Percentiles rank a stretch among this genome's conserved stretches.
phyloP scores from a whole-genome alignment of 2,888 invertebrate genomes.

The Diaprepes abbreviatus region DNA sequence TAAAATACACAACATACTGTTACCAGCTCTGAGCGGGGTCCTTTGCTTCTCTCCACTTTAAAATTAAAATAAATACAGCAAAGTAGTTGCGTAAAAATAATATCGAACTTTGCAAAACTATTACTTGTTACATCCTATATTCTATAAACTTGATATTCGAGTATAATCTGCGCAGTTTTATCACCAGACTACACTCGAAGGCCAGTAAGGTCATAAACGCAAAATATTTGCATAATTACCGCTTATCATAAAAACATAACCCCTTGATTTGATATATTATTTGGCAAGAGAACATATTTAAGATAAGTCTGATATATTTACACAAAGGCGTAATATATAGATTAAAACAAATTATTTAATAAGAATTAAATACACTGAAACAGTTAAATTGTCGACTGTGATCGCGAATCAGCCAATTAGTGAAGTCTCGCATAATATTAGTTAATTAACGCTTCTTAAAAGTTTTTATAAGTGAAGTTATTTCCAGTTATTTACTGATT shows the following conservation, averaged over 20 bases:
- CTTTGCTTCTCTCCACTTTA: no score
- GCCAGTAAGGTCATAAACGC: slow-evolving; percentile 13
- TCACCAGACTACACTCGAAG: not conserved
- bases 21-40: no score
- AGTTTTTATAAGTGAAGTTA: not conserved
- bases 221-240: slow-evolving; percentile 15
- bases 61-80: no score
- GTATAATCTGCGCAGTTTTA: not conserved
- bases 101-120: no score
- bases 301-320: slow-evolving; percentile 14
- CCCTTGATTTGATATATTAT: slow-evolving; percentile 5
- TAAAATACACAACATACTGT: no score
- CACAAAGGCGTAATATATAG: not conserved
- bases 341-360: slow-evolving; percentile 4
- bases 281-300: not conserved
- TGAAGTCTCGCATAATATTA: no score
- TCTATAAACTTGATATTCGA: no score
- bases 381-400: not conserved
- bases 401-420: not conserved
- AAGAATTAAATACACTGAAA: no score
- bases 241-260: slow-evolving; percentile 5
- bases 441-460: not conserved
- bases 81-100: no score
- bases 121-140: no score
- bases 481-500: not conserved